Conservation (phyloP, 2,797 vertebrate genomes). For the Mormyrops boulengeri region DNA sequence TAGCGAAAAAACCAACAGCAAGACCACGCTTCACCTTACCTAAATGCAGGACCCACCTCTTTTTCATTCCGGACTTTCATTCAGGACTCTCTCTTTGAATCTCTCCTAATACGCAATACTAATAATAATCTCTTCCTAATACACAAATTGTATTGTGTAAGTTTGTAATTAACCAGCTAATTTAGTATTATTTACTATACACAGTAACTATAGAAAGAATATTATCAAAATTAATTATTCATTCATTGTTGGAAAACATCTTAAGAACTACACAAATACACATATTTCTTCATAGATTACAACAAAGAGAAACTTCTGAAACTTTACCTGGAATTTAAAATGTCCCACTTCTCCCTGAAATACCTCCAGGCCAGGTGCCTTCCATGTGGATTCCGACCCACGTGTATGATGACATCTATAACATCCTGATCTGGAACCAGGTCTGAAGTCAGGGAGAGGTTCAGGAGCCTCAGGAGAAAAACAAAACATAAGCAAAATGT, state of each 20-base stretch:
- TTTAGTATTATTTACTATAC: not conserved
- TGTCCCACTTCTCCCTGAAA: constrained; percentile 94
- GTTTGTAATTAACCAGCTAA: not conserved
- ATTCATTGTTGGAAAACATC: not conserved
- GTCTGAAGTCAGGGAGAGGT: constrained; percentile 89
- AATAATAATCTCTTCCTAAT: too few species aligned
- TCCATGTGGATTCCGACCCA: constrained; percentile 89
- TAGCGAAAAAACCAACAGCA: not conserved
- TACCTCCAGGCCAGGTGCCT: constrained; percentile 92
- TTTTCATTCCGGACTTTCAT: too few species aligned
- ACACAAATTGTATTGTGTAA: not conserved
- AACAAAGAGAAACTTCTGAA: not conserved
- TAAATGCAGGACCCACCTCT: not conserved
- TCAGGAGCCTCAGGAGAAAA: constrained; percentile 69
- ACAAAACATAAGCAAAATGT: not conserved
- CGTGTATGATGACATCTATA: constrained; percentile 92
- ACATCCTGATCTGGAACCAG: constrained; percentile 93
- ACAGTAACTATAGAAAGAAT: not conserved
- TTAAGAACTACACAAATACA: not conserved
- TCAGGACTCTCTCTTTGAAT: too few species aligned
- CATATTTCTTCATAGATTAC: not conserved
- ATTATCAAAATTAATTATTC: not conserved
- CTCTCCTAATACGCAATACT: too few species aligned
- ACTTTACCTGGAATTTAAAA: constrained; percentile 83
- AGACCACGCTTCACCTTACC: not conserved